Evolutionary conservation across 2,888 invertebrate genomes (phyloP).

Genomic region (Agrilus biguttatus): DNA sequence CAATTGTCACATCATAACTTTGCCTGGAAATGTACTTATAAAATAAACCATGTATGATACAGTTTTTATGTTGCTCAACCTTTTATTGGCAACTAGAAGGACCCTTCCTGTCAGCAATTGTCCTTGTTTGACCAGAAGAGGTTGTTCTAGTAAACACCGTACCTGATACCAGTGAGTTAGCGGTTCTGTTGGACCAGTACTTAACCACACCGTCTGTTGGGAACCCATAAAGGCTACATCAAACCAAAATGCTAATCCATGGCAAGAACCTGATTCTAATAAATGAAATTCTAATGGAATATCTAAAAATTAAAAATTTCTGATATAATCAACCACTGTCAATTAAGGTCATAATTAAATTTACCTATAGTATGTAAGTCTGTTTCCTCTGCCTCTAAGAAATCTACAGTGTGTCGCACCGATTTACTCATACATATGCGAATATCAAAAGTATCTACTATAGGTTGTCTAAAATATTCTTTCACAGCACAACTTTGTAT

Average conservation of each 20-base stretch:
- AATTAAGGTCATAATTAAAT: neutral
- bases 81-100: slow-evolving; percentile 78
- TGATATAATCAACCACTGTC: neutral
- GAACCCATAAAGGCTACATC: slow-evolving; percentile 93
- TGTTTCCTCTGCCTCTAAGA: slow-evolving; percentile 79
- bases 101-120: slow-evolving; percentile 81
- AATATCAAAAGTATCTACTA: slow-evolving; percentile 97
- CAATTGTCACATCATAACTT: slow-evolving; percentile 97
- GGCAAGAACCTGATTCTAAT: slow-evolving; percentile 85
- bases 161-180: slow-evolving; percentile 99
- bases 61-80: slow-evolving; percentile 31
- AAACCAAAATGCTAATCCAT: slow-evolving; percentile 98
- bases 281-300: slow-evolving; percentile 90
- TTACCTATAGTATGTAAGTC: slow-evolving; percentile 80
- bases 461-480: slow-evolving; percentile 95
- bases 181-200: slow-evolving; percentile 95
- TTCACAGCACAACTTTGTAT: slow-evolving; percentile 86
- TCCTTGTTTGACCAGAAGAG: slow-evolving; percentile 88
- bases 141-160: slow-evolving; percentile 84
- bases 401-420: slow-evolving; percentile 85
- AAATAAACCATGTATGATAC: neutral
- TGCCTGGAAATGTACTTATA: slow-evolving; percentile 43
- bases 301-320: slow-evolving; percentile 33
- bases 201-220: slow-evolving; percentile 86
- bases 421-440: slow-evolving; percentile 93